Evolutionary conservation across 2,113 vertebrate species (phyloP).

Genomic region (Salminus brasiliensis): DNA sequence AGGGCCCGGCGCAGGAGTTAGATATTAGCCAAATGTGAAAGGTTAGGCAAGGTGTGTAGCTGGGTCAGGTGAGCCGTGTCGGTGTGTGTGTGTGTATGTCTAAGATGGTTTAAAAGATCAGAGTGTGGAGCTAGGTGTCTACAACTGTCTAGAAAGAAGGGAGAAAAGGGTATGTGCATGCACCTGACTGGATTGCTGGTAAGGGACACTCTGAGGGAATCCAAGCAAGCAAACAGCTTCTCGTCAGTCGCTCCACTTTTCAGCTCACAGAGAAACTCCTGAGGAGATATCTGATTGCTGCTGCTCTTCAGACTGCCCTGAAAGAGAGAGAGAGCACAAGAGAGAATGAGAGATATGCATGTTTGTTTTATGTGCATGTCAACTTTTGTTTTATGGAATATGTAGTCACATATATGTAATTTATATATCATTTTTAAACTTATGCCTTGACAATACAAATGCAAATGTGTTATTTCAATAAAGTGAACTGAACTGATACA

Average conservation of each 20-base stretch:
- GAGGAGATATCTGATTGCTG: slow-evolving; percentile 87
- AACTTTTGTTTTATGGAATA: no score
- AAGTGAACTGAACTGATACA: no score
- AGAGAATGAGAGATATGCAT: background rate
- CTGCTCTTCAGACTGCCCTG: slow-evolving; percentile 89
- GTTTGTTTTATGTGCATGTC: no score
- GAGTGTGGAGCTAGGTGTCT: background rate
- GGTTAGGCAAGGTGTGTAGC: slow-evolving; percentile 26
- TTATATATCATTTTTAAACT: no score
- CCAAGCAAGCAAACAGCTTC: slow-evolving; percentile 88
- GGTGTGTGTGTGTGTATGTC: background rate
- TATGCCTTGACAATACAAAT: no score
- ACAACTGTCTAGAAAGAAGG: background rate
- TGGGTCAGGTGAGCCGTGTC: background rate
- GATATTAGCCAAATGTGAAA: slow-evolving; percentile 36
- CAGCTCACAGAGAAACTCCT: slow-evolving; percentile 92
- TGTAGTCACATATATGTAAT: no score
- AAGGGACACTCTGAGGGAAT: slow-evolving; percentile 92
- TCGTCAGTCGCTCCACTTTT: slow-evolving; percentile 88
- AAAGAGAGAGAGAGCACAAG: slow-evolving; percentile 22
- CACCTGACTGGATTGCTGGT: slow-evolving; percentile 99
- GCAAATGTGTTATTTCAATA: no score
- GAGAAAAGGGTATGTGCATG: background rate
- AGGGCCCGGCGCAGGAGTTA: slow-evolving; percentile 19
- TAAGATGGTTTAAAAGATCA: slow-evolving; percentile 23